Conservation (phyloP, 2,797 vertebrate species). For the Apodemus agrarius region DNA sequence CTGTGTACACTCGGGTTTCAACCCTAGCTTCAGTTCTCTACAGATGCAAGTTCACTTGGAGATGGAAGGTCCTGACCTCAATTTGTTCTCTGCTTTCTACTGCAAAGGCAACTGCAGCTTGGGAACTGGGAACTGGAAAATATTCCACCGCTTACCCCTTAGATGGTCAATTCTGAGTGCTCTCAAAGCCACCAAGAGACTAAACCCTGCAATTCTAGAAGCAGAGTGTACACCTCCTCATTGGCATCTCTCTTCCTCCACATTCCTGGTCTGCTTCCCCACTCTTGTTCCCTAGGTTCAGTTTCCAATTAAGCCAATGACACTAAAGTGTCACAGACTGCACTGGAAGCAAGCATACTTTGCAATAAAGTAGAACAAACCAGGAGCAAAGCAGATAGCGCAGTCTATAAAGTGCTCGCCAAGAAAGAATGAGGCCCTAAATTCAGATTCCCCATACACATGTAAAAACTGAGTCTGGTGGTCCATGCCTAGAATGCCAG, state of each 20-base stretch:
- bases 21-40: neutral
- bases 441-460: neutral
- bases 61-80: neutral
- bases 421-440: neutral
- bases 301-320: neutral
- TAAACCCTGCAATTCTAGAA: neutral
- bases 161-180: neutral
- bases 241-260: neutral
- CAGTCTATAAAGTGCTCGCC: neutral
- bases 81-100: neutral
- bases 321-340: neutral
- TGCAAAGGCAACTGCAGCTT: fast-evolving
- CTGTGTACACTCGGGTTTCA: neutral
- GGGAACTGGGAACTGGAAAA: neutral
- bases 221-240: fast-evolving
- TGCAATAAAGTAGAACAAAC: neutral
- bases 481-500: neutral
- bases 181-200: neutral
- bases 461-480: neutral
- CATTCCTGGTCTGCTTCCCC: neutral
- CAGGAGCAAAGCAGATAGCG: neutral
- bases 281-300: neutral
- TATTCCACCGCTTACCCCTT: too few relatives aligned
- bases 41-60: neutral
- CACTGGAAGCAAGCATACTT: neutral